These are phyloP conservation scores for Eristalinus sepulchralis DNA, from an alignment of 2,888 invertebrate species.

Conservation along the genomic window DNA sequence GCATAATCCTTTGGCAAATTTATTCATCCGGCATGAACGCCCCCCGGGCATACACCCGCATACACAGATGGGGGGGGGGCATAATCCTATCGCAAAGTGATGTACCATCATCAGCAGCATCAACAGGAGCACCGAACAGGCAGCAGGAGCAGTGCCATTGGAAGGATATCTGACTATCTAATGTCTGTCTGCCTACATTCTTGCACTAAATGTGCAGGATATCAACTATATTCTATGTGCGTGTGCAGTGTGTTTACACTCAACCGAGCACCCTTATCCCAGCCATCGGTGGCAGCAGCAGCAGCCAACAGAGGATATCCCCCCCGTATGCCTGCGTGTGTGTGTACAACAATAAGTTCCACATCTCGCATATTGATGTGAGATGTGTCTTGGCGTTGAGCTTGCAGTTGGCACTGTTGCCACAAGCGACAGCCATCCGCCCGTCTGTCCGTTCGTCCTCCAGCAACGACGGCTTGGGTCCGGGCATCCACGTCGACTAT, in stretches of 20 bases:
- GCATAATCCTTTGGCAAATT: constrained; percentile 61
- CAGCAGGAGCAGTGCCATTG: constrained; percentile 28
- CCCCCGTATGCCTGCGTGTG: neutral
- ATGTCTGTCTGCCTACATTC: constrained; percentile 62
- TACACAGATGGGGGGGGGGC: constrained; percentile 22
- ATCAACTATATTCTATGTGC: constrained; percentile 67
- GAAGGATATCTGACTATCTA: constrained; percentile 63
- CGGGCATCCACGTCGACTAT: constrained; percentile 60
- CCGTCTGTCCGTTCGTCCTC: neutral
- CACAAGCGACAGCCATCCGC: constrained; percentile 53
- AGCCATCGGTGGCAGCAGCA: neutral
- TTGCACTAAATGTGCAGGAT: constrained; percentile 64
- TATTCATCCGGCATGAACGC: constrained; percentile 54
- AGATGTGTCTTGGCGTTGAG: constrained; percentile 60
- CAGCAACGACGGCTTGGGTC: constrained; percentile 11
- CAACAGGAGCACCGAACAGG: neutral
- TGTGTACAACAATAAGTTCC: constrained; percentile 53
- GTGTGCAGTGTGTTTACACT: constrained; percentile 59
- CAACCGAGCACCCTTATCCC: constrained; percentile 38
- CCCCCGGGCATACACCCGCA: constrained; percentile 10
- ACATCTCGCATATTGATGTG: constrained; percentile 66
- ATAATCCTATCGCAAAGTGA: constrained; percentile 63
- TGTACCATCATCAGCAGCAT: constrained; percentile 32
- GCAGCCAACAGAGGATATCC: constrained; percentile 1
- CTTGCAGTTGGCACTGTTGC: constrained; percentile 69